These are phyloP conservation scores for Meloe dianella DNA, from an alignment of 2,888 invertebrate species.

Conservation along the genomic window DNA sequence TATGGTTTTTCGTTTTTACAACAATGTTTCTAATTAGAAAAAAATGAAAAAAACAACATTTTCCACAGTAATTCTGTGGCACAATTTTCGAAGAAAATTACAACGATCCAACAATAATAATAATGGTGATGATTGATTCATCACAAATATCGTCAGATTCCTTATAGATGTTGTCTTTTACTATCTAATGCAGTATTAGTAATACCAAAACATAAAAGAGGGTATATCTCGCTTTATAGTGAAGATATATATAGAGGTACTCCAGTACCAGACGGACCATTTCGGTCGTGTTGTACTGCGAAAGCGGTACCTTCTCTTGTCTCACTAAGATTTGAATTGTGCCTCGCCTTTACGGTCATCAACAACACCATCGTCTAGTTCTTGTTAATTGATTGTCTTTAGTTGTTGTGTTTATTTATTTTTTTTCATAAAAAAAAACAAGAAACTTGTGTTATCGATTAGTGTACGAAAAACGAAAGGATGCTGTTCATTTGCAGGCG, in stretches of 20 bases:
- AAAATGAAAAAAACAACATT: too few relatives aligned
- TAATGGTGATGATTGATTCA: slow-evolving; percentile 11
- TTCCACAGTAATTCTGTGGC: neutral
- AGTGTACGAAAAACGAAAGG: slow-evolving; percentile 14
- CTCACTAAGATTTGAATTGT: neutral
- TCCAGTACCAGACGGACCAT: slow-evolving; percentile 34
- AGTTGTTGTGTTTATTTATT: slow-evolving; percentile 18
- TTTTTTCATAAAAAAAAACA: slow-evolving; percentile 24
- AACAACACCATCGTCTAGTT: neutral
- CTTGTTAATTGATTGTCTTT: neutral
- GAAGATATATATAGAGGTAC: slow-evolving; percentile 34
- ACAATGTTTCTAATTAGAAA: too few relatives aligned
- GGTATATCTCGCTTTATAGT: slow-evolving; percentile 18
- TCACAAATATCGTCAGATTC: slow-evolving; percentile 23
- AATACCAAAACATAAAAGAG: neutral
- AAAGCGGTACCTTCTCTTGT: slow-evolving; percentile 31
- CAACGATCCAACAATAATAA: slow-evolving; percentile 10
- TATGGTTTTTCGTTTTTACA: too few relatives aligned
- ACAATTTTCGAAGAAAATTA: neutral
- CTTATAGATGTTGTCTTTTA: slow-evolving; percentile 15
- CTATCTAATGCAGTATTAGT: neutral
- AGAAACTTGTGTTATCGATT: slow-evolving; percentile 4
- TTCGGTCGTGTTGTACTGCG: slow-evolving; percentile 33
- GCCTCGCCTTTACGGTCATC: slow-evolving; percentile 22
- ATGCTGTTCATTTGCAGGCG: slow-evolving; percentile 25